Percentiles rank a stretch among this genome's conserved stretches.
phyloP scores from a whole-genome alignment of 2,113 vertebrate genomes.

The Apeltes quadracus region DNA sequence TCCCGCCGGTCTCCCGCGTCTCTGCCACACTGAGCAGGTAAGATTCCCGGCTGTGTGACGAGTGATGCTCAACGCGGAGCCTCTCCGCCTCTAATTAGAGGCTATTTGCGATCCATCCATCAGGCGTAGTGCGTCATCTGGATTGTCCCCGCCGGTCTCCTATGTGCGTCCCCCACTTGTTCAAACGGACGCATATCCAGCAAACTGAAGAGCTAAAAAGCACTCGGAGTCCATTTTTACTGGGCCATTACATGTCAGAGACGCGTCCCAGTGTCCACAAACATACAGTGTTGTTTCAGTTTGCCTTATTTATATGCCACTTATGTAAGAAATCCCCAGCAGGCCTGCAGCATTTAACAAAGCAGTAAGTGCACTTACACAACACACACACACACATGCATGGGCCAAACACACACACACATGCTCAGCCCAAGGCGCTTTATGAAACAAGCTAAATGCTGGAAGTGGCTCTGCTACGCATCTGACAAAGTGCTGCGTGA shows the following conservation, averaged over 20 bases:
- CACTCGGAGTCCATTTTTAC: slow-evolving; percentile 64
- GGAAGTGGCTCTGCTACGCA: slow-evolving; percentile 35
- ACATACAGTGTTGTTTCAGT: slow-evolving; percentile 27
- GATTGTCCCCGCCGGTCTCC: slow-evolving; percentile 48
- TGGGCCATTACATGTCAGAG: slow-evolving; percentile 21
- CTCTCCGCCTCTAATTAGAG: background rate
- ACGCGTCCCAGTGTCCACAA: slow-evolving; percentile 30
- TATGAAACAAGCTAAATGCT: slow-evolving; percentile 41
- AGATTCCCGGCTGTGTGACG: background rate
- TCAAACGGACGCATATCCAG: slow-evolving; percentile 43
- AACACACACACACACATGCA: slow-evolving; percentile 21
- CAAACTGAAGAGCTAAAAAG: slow-evolving; percentile 1
- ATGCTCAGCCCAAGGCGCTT: slow-evolving; percentile 18
- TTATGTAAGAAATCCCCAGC: slow-evolving; percentile 61
- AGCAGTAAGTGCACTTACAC: slow-evolving; percentile 42
- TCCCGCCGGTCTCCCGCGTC: slow-evolving; percentile 1
- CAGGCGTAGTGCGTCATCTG: slow-evolving; percentile 70
- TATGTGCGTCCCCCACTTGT: slow-evolving; percentile 34
- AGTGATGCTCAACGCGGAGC: background rate
- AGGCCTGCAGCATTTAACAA: slow-evolving; percentile 43
- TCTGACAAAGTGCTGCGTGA: slow-evolving; percentile 7
- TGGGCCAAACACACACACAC: slow-evolving; percentile 18
- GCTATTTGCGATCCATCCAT: slow-evolving; percentile 54
- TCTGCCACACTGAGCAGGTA: slow-evolving; percentile 63
- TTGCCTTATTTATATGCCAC: slow-evolving; percentile 20